Evolutionary conservation across 92 coral and sea anemone genomes (phyloP).

Genomic region (Porites cylindrica): DNA sequence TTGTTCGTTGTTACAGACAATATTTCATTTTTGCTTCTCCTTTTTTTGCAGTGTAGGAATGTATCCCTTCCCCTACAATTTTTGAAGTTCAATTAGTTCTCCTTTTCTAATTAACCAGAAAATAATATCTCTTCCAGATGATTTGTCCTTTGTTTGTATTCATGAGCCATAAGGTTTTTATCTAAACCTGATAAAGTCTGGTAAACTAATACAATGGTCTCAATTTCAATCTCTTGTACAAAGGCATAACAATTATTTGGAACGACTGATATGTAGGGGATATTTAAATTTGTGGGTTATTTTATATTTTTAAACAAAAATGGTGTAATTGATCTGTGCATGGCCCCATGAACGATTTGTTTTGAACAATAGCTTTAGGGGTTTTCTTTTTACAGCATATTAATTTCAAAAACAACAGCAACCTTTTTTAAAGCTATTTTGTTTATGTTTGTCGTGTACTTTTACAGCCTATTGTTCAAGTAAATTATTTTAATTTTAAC

Average conservation of each 20-base stretch:
- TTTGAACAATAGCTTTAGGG: not conserved
- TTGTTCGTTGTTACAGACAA: no score
- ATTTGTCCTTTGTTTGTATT: conserved; percentile 1
- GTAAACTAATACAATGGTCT: conserved; percentile 9
- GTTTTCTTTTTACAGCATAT: not conserved
- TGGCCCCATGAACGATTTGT: not conserved
- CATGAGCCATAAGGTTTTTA: conserved; percentile 7
- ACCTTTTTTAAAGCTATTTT: not conserved
- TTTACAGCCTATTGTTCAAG: no score
- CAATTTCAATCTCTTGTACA: conserved; percentile 15
- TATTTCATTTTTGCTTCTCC: no score
- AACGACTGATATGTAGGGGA: not conserved
- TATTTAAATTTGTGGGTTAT: not conserved
- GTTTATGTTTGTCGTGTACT: no score
- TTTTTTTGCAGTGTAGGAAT: no score
- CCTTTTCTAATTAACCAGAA: not conserved
- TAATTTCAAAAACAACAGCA: not conserved
- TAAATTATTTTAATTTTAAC: no score
- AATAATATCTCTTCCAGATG: not conserved
- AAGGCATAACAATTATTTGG: not conserved
- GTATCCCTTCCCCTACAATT: not conserved
- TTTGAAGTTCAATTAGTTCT: not conserved
- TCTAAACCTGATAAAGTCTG: conserved; percentile 16
- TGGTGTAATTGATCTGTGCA: not conserved
- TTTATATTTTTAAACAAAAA: not conserved